Conservation (phyloP, 1,140 invertebrate species). For the Sycophaga agraensis region DNA sequence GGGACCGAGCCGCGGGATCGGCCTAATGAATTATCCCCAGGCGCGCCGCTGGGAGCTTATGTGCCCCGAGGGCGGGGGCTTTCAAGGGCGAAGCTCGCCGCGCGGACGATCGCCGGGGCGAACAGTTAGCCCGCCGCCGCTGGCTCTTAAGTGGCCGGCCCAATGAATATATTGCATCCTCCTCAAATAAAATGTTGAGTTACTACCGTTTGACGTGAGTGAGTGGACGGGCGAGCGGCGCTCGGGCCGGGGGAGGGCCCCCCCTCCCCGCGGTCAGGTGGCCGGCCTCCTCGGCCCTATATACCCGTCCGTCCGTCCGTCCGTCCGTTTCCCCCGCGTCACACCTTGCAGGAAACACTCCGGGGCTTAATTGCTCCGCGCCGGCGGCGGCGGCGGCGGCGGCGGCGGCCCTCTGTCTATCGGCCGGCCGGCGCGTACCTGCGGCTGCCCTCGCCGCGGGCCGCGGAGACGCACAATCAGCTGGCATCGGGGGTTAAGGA, state of each 20-base stretch:
- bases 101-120: constrained; percentile 5
- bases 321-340: constrained; percentile 43
- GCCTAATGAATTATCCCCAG: no score
- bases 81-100: background rate
- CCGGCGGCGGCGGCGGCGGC: background rate
- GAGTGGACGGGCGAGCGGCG: constrained; percentile 39
- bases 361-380: constrained; percentile 49
- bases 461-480: constrained; percentile 37
- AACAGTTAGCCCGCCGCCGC: background rate
- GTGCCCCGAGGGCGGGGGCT: no score
- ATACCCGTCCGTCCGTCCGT: background rate
- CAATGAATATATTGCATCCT: constrained; percentile 46
- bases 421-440: background rate
- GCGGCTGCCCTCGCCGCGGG: constrained; percentile 31
- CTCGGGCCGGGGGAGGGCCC: no score
- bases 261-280: constrained; percentile 43
- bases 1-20: background rate
- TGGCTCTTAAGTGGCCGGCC: constrained; percentile 33
- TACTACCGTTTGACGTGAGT: constrained; percentile 47
- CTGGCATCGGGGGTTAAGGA: constrained; percentile 39
- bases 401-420: background rate
- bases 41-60: no score
- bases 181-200: constrained; percentile 49
- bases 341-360: constrained; percentile 57
- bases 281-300: constrained; percentile 43